Evolutionary conservation across 2,797 vertebrate species (phyloP).

Genomic region (Argya squamiceps): DNA sequence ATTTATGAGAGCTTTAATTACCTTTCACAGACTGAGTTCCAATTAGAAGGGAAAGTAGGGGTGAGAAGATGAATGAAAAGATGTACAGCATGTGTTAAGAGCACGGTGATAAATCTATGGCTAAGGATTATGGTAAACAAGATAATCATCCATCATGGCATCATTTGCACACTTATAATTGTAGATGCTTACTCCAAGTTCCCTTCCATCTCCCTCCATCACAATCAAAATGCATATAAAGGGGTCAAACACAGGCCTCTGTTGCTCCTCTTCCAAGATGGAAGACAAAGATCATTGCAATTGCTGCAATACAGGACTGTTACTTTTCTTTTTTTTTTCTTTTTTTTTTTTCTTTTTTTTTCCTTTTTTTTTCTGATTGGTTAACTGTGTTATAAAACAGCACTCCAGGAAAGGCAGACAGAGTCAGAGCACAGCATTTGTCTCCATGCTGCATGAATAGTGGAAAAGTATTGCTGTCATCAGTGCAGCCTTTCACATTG

Average conservation of each 20-base stretch:
- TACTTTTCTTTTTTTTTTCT: background rate
- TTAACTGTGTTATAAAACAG: slow-evolving; percentile 2
- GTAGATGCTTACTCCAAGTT: background rate
- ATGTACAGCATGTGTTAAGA: background rate
- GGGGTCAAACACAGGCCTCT: background rate
- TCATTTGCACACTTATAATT: background rate
- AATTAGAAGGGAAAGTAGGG: slow-evolving; percentile 19
- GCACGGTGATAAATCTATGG: background rate
- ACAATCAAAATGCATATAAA: background rate
- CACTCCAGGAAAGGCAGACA: background rate
- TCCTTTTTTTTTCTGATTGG: background rate
- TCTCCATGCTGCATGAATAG: background rate
- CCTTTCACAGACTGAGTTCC: slow-evolving; percentile 49
- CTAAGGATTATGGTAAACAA: slow-evolving; percentile 28
- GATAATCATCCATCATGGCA: background rate
- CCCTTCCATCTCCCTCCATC: no score
- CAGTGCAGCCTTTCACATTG: background rate
- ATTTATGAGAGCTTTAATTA: slow-evolving; percentile 72
- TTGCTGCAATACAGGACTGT: background rate
- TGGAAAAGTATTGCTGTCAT: background rate
- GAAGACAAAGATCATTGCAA: slow-evolving; percentile 11
- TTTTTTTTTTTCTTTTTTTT: background rate
- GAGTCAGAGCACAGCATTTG: background rate
- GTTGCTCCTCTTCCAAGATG: background rate
- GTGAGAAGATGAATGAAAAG: background rate